Base-by-base conservation (phyloP, 2,888 invertebrate species). In the Adelognathus sp. region DNA sequence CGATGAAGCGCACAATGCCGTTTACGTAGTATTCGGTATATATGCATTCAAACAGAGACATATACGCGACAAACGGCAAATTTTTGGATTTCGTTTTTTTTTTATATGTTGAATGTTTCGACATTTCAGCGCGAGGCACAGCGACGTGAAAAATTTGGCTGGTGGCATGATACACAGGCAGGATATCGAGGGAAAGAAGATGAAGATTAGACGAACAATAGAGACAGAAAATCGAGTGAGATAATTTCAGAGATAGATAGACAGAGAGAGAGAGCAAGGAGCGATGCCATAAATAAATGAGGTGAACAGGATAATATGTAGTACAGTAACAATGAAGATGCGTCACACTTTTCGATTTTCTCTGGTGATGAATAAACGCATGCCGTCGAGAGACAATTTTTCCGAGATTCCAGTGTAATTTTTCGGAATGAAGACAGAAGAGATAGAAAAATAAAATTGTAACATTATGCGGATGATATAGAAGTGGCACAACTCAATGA, bases 81-180 rank as follows among this genome's bases (percentile, higher is more conserved):
- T 16, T 31, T 79, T 66, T 16, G 39, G 27, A 9, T 41, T 27
- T 54, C 11, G n/a, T 39, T 50, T 36, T 70, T 50, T 41, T 46
- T 46, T 29, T 50, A n/a, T n/a, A n/a, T n/a, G n/a, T 16, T 46
- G 9, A 18, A 21, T 29, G 14, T 60, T 54, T 31, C 61, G 44
- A 52, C 39, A 69, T 76, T 50, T 73, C 70, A 54, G 69, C 72
- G 81, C 79, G 76, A 82, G 79, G 76, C 81, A 80, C 73, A 82
- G 82, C 74, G 80, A 82, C 72, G 83, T 79, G 74, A 79, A 78
- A 66, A 77, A 75, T 36, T 80, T 82, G 71, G 78, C 79, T 73
- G 74, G 82, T 71, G 80, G 82, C 83, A 81, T 80, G 74, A 79
- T 73, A 79, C 69, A 73, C 78, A 80, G 80, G 78, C 78, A 73